A percentile compares a stretch with the other conserved stretches of the same genome.
Conservation (phyloP, 1,140 invertebrate species). For the Papilio xuthus region DNA sequence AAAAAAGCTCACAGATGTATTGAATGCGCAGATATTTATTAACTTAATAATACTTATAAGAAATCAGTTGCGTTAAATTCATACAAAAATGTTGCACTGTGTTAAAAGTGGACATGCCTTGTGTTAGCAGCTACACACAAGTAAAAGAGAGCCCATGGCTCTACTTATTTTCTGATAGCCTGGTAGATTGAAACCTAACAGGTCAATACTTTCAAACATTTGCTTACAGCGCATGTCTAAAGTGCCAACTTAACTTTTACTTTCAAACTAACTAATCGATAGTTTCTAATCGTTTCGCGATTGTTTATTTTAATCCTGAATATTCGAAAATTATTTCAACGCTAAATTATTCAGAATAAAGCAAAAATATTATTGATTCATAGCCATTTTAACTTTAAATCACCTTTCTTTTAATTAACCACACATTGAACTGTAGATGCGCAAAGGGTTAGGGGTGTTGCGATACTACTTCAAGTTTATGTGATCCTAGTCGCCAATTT, state of each 20-base stretch:
- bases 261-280: conserved; percentile 5
- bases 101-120: not conserved
- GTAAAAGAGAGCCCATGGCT: not conserved
- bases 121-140: not conserved
- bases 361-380: not conserved
- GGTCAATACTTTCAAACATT: not conserved
- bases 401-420: not conserved
- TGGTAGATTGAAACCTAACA: conserved; percentile 7
- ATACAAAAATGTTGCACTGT: not conserved
- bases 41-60: too few species aligned
- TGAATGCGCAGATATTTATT: too few species aligned
- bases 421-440: not conserved
- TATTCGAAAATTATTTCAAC: not conserved
- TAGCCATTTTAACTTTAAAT: not conserved
- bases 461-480: conserved; percentile 3
- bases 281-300: not conserved
- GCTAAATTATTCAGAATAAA: not conserved
- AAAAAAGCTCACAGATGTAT: too few species aligned
- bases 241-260: not conserved
- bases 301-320: not conserved
- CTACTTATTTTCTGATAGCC: conserved; percentile 16
- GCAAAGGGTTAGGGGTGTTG: not conserved
- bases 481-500: conserved; percentile 11
- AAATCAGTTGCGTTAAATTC: not conserved
- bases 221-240: conserved; percentile 14